phyloP scores from a whole-genome alignment of 2,797 vertebrate species.

The Sciurus vulgaris region DNA sequence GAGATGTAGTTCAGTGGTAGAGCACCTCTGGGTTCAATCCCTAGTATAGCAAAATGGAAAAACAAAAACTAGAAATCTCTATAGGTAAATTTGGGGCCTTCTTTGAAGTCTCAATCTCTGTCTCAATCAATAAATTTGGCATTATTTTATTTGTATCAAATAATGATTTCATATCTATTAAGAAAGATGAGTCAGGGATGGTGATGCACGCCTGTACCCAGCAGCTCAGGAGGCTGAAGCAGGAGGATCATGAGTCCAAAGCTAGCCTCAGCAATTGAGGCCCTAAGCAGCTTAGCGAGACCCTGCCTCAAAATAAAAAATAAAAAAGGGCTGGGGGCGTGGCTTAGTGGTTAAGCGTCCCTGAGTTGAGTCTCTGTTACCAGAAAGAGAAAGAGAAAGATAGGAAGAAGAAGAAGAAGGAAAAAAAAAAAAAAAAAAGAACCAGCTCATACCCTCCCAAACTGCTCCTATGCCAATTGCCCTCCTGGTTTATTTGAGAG shows the following conservation, averaged over 20 bases:
- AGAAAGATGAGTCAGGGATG: neutral
- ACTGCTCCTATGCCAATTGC: neutral
- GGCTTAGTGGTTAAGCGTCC: no score
- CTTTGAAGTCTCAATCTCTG: neutral
- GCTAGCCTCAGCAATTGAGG: no score
- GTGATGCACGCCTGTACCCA: no score
- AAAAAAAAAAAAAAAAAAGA: neutral
- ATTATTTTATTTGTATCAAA: slow-evolving; percentile 52
- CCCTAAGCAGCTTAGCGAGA: no score
- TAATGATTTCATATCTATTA: neutral
- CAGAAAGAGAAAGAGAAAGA: no score
- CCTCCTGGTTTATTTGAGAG: neutral
- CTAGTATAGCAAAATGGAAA: neutral
- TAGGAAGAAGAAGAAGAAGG: no score
- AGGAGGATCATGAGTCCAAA: no score
- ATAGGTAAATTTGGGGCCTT: neutral
- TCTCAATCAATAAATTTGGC: neutral
- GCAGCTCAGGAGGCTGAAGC: no score
- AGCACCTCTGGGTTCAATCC: neutral
- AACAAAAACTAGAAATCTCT: neutral
- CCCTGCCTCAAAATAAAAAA: no score
- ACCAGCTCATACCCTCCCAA: neutral
- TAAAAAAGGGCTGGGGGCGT: no score
- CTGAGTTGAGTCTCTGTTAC: no score
- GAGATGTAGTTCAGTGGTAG: neutral